Base-by-base conservation (phyloP, 1,140 invertebrate genomes). In the Rhopalosiphum padi region DNA sequence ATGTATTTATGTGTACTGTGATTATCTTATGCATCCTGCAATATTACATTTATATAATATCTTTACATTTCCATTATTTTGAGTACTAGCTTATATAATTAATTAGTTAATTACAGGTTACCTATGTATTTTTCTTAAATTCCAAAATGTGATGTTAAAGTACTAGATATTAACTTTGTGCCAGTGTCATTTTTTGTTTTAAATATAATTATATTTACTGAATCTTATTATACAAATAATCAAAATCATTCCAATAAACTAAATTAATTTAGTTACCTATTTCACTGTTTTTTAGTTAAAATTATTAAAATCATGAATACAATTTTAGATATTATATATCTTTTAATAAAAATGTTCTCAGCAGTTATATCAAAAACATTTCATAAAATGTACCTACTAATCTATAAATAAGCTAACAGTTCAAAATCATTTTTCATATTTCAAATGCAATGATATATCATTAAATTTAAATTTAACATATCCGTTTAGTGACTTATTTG, bases 211-310 rank as follows among this genome's bases (percentile, higher is more conserved):
- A n/a, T 90, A 25, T 41, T 37, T 53, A 30, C 0, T 25, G 25
- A 37, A 55, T 85, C 25, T 41, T 15, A n/a, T n/a, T n/a, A 30
- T 43, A 41, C 30, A 51, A 89, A 68, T n/a, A 90, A 46, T 68
- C 89, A 68, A 90, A 90, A 43, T 68, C 89, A 90, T 90, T 90
- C 89, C 89, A 90, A 68, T 60, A 46, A 41, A 90, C 4, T 87
- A 48, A 87, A n/a, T 55, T 41, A 55, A 35, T 55, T 41, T 43
- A 90, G 37, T 90, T 90, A 46, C 37, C 25, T 90, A 43, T 35
- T 68, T n/a, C 18, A 30, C 18, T 43, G 25, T 90, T 43, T 6
- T 68, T n/a, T n/a, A n/a, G 41, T 90, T 15, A 55, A 90, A 21
- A 90, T 90, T 43, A 23, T 41, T 2, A 41, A 41, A 41, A 41